Base-by-base conservation (phyloP, 2,797 vertebrate genomes). In the Cynopterus sphinx region DNA sequence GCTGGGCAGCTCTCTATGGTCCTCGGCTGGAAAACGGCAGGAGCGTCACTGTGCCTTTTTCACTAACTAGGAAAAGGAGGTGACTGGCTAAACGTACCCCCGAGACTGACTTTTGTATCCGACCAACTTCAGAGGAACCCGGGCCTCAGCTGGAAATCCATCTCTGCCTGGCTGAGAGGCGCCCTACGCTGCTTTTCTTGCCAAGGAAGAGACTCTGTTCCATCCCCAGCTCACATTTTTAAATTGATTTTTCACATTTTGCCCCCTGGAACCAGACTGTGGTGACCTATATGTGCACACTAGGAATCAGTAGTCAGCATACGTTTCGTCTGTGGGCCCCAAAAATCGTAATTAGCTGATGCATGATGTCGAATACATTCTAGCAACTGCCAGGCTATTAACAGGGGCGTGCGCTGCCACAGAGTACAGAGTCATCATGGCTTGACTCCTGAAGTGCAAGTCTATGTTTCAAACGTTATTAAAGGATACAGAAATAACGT, bases 331-430 rank as follows among this genome's bases (percentile, higher is more conserved):
- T 21, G 4, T 6, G 36, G 63, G 46, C 39, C n/a, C 59, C 91
- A 79, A 93, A 93, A 96, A 43, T 55, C 21, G n/a, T 33, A 95
- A 91, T 90, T 92, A 83, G 84, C 49, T 78, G 31, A 77, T 49
- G 7, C 46, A 36, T 11, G 16, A 67, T 70, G 77, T 9, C 82
- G 39, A 96, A 88, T 67, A 55, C 46, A 92, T 92, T 89, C 79
- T 41, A 49, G n/a, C 46, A 73, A 39, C 31, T 22, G 3, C 11
- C 21, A 70, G 43, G 26, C 49, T 49, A n/a, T 87, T 55, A 92
- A 31, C 24, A 46, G 57, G 55, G 36, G 17, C 6, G 70, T 41
- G 46, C 24, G 57, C 59, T 85, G 49, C 49, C 88, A 53, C 41
- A 68, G 57, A 87, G 91, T 53, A 92, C 1, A 39, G 11, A 61